Evolutionary conservation across 2,113 vertebrate genomes (phyloP), one percentile per base, ranked within the genome.

Genomic region (Brachyhypopomus gauderio): DNA sequence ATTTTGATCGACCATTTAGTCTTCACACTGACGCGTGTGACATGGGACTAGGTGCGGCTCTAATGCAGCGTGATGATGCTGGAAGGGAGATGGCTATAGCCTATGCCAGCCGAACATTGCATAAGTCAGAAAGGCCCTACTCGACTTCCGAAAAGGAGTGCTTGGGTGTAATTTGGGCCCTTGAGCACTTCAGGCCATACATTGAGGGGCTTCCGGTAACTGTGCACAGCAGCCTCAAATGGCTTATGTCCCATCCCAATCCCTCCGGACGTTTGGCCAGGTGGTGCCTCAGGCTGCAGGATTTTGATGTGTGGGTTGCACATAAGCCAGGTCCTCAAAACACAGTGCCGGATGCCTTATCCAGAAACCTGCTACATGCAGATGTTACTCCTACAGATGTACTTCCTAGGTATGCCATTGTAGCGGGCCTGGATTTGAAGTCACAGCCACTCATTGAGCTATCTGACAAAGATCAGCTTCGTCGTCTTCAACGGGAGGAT

Each of bases 11-110:
- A 1, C 78, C 73, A 1, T 76, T 80, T 16, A 74, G 55, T 23
- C 20, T 84, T 30, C 72, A 84, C 58, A 36, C 72, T 0, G 64
- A 81, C 23, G 75, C 69, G 0, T 81, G 79, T 60, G 74, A 85
- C 4, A 25, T 0, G 1, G 78, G 72, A 0, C 60, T 85, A 3
- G 78, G 75, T 19, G 74, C 83, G 2, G 41, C 38, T 0, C 14
- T 81, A 17, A 81, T 81, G 79, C 79, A 73, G 22, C 64, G 0
- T 58, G 34, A 84, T 77, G 6, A 11, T 0, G 2, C 67, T 1
- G 60, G 74, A 7, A 45, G 69, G 20, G 79, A 81, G 0, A 58
- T 80, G 1, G 67, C 64, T 9, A 34, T 81, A 23, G 75, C 79
- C 3, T 75, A 20, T 36, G 30, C 72, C 4, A 59, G 72, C 20